A percentile compares a stretch with the other conserved stretches of the same genome.
phyloP scores from a whole-genome alignment of 2,113 vertebrate species.

The Colossoma macropomum region DNA sequence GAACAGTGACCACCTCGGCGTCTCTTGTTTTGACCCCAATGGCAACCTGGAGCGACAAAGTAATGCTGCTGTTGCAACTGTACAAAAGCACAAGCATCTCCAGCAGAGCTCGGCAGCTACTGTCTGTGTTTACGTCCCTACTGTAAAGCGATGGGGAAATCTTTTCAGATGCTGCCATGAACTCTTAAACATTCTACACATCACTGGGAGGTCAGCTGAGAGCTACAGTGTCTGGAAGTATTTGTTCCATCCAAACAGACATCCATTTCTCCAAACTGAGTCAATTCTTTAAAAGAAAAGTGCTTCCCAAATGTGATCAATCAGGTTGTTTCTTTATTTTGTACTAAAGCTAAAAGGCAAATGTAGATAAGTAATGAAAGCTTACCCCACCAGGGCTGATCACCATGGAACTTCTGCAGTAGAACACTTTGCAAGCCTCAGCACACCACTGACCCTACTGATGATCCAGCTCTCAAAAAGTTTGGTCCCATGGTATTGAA shows the following conservation, averaged over 20 bases:
- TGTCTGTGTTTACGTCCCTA: not conserved
- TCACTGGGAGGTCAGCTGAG: not conserved
- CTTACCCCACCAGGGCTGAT: too few species aligned
- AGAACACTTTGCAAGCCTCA: too few species aligned
- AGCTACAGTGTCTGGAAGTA: not conserved
- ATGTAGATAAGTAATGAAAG: too few species aligned
- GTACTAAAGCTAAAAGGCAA: too few species aligned
- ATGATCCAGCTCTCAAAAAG: too few species aligned
- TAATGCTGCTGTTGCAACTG: slow-evolving; percentile 10
- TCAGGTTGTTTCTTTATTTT: too few species aligned
- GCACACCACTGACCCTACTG: too few species aligned
- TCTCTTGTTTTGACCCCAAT: not conserved
- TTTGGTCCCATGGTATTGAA: too few species aligned
- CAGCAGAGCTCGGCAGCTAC: not conserved
- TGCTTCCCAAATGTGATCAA: too few species aligned
- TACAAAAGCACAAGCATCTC: not conserved
- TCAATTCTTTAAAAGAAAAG: too few species aligned
- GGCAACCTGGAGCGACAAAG: not conserved
- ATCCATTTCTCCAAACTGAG: not conserved
- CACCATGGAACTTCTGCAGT: too few species aligned
- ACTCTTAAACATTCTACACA: not conserved
- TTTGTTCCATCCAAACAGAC: not conserved
- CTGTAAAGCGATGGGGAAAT: slow-evolving; percentile 17
- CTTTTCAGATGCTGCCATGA: slow-evolving; percentile 9
- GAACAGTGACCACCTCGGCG: not conserved